These are phyloP conservation scores for Rhincodon typus DNA, from an alignment of 2,797 vertebrate genomes.

Conservation along the genomic window DNA sequence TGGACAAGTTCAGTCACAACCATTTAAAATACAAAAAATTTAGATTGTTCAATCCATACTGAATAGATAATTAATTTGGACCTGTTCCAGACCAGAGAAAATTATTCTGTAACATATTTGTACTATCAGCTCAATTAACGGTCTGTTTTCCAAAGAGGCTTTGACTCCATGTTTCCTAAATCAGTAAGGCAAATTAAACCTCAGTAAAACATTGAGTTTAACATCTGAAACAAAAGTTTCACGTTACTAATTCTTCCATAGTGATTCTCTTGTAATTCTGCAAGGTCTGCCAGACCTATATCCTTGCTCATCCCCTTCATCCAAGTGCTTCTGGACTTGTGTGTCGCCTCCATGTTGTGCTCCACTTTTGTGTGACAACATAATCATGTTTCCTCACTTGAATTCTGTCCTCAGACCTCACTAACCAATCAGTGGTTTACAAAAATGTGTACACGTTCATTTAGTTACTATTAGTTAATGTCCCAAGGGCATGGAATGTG, in stretches of 20 bases:
- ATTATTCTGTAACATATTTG: slow-evolving; percentile 6
- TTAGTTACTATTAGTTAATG: background rate
- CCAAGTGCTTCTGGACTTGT: background rate
- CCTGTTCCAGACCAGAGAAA: background rate
- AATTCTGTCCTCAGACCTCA: background rate
- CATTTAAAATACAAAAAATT: background rate
- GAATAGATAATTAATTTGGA: background rate
- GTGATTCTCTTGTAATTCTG: too few species aligned
- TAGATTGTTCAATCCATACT: background rate
- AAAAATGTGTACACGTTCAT: background rate
- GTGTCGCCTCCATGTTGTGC: too few species aligned
- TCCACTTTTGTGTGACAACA: background rate
- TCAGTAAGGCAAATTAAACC: background rate
- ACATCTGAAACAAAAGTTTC: background rate
- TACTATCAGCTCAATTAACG: background rate
- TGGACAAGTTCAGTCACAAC: background rate
- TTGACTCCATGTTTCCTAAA: background rate
- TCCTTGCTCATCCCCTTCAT: background rate
- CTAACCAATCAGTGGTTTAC: background rate
- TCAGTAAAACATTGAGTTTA: background rate
- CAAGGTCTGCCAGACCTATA: background rate
- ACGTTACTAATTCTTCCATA: background rate
- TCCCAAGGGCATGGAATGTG: background rate
- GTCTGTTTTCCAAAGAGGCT: background rate
- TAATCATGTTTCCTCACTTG: background rate